Evolutionary conservation across 2,797 vertebrate genomes (phyloP), one percentile per base, ranked within the genome.

Genomic region (Remorina albescens): DNA sequence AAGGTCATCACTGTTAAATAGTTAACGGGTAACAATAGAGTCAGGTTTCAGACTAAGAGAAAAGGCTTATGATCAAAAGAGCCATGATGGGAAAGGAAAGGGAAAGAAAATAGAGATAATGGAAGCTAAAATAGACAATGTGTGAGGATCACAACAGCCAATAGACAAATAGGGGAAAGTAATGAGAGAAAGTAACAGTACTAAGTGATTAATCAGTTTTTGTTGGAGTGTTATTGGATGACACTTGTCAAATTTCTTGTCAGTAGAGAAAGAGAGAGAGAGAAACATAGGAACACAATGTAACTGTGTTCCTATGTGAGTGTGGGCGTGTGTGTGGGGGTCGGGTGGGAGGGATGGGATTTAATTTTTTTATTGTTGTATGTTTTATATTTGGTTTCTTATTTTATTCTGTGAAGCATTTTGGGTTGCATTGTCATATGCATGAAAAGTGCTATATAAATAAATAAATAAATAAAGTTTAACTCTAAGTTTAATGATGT

Each of bases 201-300:
- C 73, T 76, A 50, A 65, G 34, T 59, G 41, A 81, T 37, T 85
- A 77, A 92, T 89, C 84, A 72, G 36, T 67, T 76, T 81, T 49
- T 71, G 42, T 63, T 37, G 26, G 67, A 80, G 76, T 2, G 15
- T 54, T 61, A 49, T 54, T 39, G 34, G 78, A 59, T 79, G 80
- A 88, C 78, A 80, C 67, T 37, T 81, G 81, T 84, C 78, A 86
- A 72, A 83, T 84, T 67, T 58, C 23, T 44, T 51, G 67, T 82
- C 89, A 86, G n/a, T n/a, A n/a, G n/a, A n/a, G n/a, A n/a, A 47
- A 58, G 41, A 58, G 46, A 65, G 1, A 25, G 41, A 58, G 46
- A 65, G 1, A 25, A 44, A 72, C 28, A 26, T 34, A 51, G 19
- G 54, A 32, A 65, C 62, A 50, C 53, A 49, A 4, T 11, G 55